A percentile compares a stretch with the other conserved stretches of the same genome.
Evolutionary conservation across 2,113 vertebrate species (phyloP).

Genomic region (Cyprinodon variegatus): DNA sequence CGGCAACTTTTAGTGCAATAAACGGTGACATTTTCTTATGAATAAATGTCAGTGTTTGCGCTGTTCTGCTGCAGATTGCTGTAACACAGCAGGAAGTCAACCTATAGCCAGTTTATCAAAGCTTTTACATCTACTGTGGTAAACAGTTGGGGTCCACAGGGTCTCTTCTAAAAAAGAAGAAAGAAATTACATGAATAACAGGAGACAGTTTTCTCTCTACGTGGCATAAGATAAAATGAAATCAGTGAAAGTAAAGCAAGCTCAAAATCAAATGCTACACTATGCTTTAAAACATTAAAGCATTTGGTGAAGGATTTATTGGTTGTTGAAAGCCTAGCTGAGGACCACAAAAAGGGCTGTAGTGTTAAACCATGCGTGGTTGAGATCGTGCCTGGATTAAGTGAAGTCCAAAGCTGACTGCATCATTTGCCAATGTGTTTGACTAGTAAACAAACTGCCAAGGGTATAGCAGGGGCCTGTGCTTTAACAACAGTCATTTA

Average conservation of each 20-base stretch:
- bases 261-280: background rate
- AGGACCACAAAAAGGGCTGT: no score
- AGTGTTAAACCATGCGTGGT: no score
- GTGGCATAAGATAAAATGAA: background rate
- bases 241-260: background rate
- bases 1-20: constrained; percentile 59
- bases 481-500: no score
- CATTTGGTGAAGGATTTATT: no score
- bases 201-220: constrained; percentile 5
- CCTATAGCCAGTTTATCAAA: constrained; percentile 66
- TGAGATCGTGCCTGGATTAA: no score
- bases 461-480: no score
- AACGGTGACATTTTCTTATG: constrained; percentile 65
- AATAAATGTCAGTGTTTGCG: constrained; percentile 67
- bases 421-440: no score
- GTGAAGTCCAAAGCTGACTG: no score
- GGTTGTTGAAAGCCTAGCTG: no score
- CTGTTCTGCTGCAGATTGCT: constrained; percentile 53
- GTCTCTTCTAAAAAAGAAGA: constrained; percentile 1
- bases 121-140: constrained; percentile 57
- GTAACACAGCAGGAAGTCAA: constrained; percentile 58
- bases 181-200: background rate
- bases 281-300: background rate
- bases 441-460: no score
- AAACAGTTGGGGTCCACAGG: constrained; percentile 35